These are phyloP conservation scores for Ambastaia sidthimunki DNA, from an alignment of 2,797 vertebrate genomes.

Conservation along the genomic window DNA sequence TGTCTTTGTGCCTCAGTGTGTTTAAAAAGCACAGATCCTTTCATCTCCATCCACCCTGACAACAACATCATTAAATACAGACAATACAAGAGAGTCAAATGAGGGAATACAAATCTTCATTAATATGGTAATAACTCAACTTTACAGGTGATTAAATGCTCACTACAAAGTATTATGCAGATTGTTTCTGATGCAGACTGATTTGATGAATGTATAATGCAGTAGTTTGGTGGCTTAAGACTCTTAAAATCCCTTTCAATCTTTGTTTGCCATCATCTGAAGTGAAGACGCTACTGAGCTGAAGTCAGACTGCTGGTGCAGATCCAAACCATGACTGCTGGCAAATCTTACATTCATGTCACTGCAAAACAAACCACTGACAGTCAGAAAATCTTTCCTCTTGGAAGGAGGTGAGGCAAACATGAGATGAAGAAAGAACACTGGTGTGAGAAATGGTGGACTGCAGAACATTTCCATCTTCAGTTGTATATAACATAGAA, in stretches of 20 bases:
- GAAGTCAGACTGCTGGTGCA: not conserved
- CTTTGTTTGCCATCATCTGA: not conserved
- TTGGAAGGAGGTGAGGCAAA: not conserved
- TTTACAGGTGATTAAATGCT: constrained; percentile 57
- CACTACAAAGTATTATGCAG: constrained; percentile 53
- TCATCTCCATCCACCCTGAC: constrained; percentile 18
- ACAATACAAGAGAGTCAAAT: constrained; percentile 2
- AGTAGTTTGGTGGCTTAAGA: constrained; percentile 21
- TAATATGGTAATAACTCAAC: constrained; percentile 59
- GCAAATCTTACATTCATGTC: too few relatives aligned
- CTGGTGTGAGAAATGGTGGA: not conserved
- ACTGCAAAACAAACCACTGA: constrained; percentile 4
- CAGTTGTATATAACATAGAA: not conserved
- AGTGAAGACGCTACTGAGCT: not conserved
- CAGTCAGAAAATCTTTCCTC: constrained; percentile 9
- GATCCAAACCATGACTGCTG: too few relatives aligned
- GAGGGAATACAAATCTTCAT: constrained; percentile 41
- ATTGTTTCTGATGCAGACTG: constrained; percentile 46
- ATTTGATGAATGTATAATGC: constrained; percentile 58
- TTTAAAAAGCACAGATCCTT: constrained; percentile 31
- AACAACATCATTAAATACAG: not conserved
- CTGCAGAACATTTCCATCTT: not conserved
- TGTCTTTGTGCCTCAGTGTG: constrained; percentile 33
- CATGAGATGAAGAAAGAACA: not conserved
- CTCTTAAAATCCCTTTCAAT: constrained; percentile 13